These are phyloP conservation scores for Caenorhabditis inopinata DNA, from an alignment of 1,140 invertebrate genomes.

Conservation along the genomic window DNA sequence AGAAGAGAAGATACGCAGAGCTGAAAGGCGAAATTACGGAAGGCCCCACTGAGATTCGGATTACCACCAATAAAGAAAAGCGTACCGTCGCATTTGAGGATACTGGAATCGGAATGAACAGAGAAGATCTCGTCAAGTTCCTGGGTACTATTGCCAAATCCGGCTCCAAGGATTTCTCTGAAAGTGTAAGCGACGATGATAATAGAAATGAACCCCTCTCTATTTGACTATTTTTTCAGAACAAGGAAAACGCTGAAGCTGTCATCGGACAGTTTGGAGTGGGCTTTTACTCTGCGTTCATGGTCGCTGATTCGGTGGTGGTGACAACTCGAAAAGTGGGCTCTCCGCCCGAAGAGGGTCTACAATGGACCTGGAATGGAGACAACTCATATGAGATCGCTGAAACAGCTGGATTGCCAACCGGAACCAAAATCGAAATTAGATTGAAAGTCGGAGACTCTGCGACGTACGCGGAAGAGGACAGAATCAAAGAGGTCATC, in stretches of 20 bases:
- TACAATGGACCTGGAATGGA: slow-evolving; percentile 85
- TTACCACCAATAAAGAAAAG: slow-evolving; percentile 74
- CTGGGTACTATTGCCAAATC: slow-evolving; percentile 91
- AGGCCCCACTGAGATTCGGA: slow-evolving; percentile 78
- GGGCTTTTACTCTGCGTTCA: slow-evolving; percentile 94
- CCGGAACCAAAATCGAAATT: slow-evolving; percentile 89
- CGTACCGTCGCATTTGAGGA: slow-evolving; percentile 51
- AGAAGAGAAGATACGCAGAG: slow-evolving; percentile 77
- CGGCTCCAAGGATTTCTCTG: slow-evolving; percentile 80
- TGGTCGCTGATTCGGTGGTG: slow-evolving; percentile 90
- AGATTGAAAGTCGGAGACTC: slow-evolving; percentile 80
- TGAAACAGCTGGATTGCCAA: slow-evolving; percentile 78
- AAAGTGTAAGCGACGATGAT: background rate
- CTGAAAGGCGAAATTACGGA: slow-evolving; percentile 69
- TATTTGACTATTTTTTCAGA: background rate
- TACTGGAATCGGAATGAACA: slow-evolving; percentile 83
- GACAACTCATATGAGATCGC: slow-evolving; percentile 85
- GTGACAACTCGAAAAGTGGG: slow-evolving; percentile 77
- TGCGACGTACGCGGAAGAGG: slow-evolving; percentile 83
- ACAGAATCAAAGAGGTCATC: slow-evolving; percentile 77
- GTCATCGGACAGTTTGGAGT: slow-evolving; percentile 98
- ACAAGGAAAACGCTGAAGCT: slow-evolving; percentile 67
- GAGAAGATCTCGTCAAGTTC: slow-evolving; percentile 84
- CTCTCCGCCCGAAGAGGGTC: slow-evolving; percentile 71
- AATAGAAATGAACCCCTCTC: background rate